phyloP scores from a whole-genome alignment of 2,888 invertebrate genomes.

The Xiphydria camelus region DNA sequence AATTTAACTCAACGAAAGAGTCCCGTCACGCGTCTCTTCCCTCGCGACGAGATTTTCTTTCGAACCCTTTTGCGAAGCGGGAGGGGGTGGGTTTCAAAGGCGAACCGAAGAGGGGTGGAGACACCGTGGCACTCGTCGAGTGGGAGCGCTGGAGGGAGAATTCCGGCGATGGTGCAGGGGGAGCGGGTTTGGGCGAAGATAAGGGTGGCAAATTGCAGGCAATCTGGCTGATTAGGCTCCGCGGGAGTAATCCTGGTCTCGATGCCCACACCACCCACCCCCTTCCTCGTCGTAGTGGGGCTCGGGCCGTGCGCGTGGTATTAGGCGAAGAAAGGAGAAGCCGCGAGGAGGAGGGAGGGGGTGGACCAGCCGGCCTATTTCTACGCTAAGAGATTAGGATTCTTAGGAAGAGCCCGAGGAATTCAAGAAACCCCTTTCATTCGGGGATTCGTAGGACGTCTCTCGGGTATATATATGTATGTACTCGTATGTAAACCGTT shows the following conservation, averaged over 20 bases:
- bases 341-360: not conserved
- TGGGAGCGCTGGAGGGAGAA: too few species aligned
- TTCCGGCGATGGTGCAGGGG: not conserved
- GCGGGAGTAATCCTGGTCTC: conserved; percentile 41
- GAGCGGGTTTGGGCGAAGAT: conserved; percentile 32
- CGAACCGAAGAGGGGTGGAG: too few species aligned
- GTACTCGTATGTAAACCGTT: too few species aligned
- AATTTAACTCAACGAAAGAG: too few species aligned
- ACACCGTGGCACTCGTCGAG: too few species aligned
- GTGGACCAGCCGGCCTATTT: not conserved
- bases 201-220: conserved; percentile 51
- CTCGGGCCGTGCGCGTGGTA: conserved; percentile 17
- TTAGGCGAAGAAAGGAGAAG: conserved; percentile 31
- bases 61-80: too few species aligned
- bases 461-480: too few species aligned
- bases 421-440: conserved; percentile 6
- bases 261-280: conserved; percentile 9
- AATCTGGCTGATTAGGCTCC: conserved; percentile 54
- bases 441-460: too few species aligned
- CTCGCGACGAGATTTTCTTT: too few species aligned
- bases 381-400: conserved; percentile 27
- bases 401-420: conserved; percentile 10
- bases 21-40: too few species aligned
- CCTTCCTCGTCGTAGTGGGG: not conserved
- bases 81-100: too few species aligned